Conservation (phyloP, 2,113 vertebrate genomes). For the Archocentrus centrarchus region DNA sequence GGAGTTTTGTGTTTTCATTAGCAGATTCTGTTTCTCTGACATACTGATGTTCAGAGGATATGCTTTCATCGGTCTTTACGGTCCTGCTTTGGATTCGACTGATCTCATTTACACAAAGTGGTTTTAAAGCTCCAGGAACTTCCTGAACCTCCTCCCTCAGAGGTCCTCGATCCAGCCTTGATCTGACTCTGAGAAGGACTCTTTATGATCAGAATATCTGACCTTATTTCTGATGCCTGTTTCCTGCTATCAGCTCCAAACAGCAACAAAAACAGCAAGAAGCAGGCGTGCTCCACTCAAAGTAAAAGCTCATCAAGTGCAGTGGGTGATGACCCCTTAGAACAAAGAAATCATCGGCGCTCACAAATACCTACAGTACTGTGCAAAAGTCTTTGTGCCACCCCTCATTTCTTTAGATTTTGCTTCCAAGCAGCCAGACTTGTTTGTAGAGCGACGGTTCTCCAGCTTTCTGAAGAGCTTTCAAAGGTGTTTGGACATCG, state of each 20-base stretch:
- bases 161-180: no score
- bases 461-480: no score
- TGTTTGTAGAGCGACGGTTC: no score
- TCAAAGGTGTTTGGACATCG: no score
- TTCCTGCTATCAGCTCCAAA: neutral
- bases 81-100: no score
- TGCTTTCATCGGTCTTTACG: no score
- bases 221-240: neutral
- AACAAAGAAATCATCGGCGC: neutral
- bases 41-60: neutral
- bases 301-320: neutral
- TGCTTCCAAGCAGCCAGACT: no score
- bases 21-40: no score
- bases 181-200: no score
- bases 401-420: fast-evolving
- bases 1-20: neutral
- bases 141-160: no score
- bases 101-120: no score
- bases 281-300: neutral
- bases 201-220: neutral
- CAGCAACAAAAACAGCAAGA: neutral
- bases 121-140: neutral
- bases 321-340: neutral
- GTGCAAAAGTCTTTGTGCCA: neutral
- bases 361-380: neutral